Evolutionary conservation across 2,888 invertebrate species (phyloP).

Genomic region (Ormyrus labotus): DNA sequence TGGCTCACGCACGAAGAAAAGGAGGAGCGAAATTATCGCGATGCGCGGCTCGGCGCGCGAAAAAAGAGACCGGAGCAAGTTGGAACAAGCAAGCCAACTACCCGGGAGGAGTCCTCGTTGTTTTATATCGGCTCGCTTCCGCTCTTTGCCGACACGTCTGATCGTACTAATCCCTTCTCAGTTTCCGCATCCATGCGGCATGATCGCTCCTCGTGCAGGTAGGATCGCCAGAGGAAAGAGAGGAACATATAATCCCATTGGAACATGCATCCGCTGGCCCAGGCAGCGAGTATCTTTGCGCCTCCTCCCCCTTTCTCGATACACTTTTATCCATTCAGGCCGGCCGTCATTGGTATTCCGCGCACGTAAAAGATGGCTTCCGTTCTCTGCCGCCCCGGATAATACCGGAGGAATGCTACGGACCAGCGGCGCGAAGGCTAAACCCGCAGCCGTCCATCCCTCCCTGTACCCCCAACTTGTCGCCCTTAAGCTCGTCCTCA

Average conservation of each 20-base stretch:
- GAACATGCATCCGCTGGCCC: constrained; percentile 51
- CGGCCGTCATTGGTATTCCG: constrained; percentile 61
- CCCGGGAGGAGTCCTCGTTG: neutral
- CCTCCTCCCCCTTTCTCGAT: constrained; percentile 60
- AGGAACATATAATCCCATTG: constrained; percentile 53
- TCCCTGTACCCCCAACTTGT: constrained; percentile 34
- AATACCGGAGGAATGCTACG: constrained; percentile 63
- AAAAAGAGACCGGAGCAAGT: too few species aligned
- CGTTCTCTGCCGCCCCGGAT: constrained; percentile 60
- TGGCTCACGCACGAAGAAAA: neutral
- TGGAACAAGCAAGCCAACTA: too few species aligned
- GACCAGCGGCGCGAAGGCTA: constrained; percentile 16
- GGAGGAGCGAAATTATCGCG: constrained; percentile 26
- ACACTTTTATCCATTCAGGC: constrained; percentile 56
- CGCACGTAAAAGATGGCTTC: constrained; percentile 68
- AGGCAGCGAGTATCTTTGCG: constrained; percentile 56
- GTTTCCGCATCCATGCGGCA: constrained; percentile 39
- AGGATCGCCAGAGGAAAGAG: neutral
- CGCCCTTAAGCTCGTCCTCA: constrained; percentile 26
- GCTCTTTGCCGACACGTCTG: constrained; percentile 36
- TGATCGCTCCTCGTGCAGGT: constrained; percentile 7
- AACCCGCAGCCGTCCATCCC: constrained; percentile 19
- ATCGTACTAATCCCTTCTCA: constrained; percentile 49
- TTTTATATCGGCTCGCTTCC: neutral
- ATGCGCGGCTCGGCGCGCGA: neutral